These are phyloP conservation scores for Arothron firmamentum DNA, from an alignment of 2,113 vertebrate genomes.

Conservation along the genomic window DNA sequence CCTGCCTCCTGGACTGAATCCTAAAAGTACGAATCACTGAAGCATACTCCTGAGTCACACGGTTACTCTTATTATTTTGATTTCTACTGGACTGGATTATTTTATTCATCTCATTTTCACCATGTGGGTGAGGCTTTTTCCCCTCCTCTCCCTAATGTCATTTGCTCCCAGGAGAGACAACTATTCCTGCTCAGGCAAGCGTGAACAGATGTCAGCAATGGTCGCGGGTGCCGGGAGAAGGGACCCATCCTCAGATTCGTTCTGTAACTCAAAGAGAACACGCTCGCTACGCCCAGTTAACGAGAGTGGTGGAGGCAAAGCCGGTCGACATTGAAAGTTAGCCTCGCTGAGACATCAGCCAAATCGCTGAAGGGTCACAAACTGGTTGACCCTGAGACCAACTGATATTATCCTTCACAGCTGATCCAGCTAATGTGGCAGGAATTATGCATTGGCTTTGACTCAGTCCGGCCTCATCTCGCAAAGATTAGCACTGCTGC, in stretches of 20 bases:
- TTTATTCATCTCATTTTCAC: constrained; percentile 49
- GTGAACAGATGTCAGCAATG: constrained; percentile 55
- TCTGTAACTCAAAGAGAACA: constrained; percentile 54
- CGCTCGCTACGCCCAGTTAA: constrained; percentile 41
- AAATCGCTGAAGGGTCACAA: constrained; percentile 15
- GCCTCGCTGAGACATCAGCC: constrained; percentile 4
- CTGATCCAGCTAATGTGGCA: constrained; percentile 38
- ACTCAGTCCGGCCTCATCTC: constrained; percentile 6
- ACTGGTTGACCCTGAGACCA: constrained; percentile 35
- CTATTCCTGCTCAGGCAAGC: constrained; percentile 64
- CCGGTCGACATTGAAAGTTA: constrained; percentile 8
- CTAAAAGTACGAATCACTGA: constrained; percentile 31
- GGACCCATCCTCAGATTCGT: constrained; percentile 40
- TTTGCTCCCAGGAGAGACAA: constrained; percentile 36
- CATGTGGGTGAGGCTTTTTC: constrained; percentile 9
- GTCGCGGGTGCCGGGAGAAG: constrained; percentile 43
- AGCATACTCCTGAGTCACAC: constrained; percentile 40
- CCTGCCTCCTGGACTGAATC: constrained; percentile 44
- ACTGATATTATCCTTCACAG: constrained; percentile 38
- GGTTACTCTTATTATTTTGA: constrained; percentile 50
- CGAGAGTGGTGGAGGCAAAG: neutral
- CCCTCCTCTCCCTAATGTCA: constrained; percentile 25
- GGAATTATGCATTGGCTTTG: constrained; percentile 27
- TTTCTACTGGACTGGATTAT: constrained; percentile 25
- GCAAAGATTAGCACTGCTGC: constrained; percentile 16